Conservation (phyloP, 2,888 invertebrate genomes). For the Microctonus brassicae region DNA sequence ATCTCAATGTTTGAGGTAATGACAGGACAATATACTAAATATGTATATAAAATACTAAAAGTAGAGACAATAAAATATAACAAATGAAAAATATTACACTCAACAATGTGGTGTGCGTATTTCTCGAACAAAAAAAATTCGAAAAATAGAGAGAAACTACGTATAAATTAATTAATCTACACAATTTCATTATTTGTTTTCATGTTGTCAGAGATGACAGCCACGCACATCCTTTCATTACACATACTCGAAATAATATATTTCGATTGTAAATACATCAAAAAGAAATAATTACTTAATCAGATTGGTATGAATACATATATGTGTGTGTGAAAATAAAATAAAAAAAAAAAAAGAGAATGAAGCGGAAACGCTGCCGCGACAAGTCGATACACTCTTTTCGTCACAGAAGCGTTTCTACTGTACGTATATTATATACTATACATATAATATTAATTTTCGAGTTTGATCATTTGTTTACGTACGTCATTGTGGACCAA, state of each 20-base stretch:
- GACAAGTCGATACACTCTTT: slow-evolving; percentile 56
- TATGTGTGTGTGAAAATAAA: neutral
- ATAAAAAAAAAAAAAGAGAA: neutral
- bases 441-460: slow-evolving; percentile 27
- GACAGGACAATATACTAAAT: slow-evolving; percentile 51
- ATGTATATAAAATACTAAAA: no score
- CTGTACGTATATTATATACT: no score
- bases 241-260: slow-evolving; percentile 8
- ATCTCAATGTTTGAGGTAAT: slow-evolving; percentile 66
- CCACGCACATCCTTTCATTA: neutral
- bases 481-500: no score
- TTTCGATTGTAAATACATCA: neutral
- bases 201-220: neutral
- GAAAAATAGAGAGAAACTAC: slow-evolving; percentile 59
- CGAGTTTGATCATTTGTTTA: neutral
- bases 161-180: slow-evolving; percentile 43
- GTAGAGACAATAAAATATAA: no score
- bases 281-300: slow-evolving; percentile 12
- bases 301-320: neutral
- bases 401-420: slow-evolving; percentile 64
- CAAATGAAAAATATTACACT: neutral
- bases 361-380: slow-evolving; percentile 58
- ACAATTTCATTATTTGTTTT: neutral
- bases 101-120: neutral
- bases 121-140: neutral